phyloP scores from a whole-genome alignment of 2,797 vertebrate genomes.

The Sebastes miniatus region DNA sequence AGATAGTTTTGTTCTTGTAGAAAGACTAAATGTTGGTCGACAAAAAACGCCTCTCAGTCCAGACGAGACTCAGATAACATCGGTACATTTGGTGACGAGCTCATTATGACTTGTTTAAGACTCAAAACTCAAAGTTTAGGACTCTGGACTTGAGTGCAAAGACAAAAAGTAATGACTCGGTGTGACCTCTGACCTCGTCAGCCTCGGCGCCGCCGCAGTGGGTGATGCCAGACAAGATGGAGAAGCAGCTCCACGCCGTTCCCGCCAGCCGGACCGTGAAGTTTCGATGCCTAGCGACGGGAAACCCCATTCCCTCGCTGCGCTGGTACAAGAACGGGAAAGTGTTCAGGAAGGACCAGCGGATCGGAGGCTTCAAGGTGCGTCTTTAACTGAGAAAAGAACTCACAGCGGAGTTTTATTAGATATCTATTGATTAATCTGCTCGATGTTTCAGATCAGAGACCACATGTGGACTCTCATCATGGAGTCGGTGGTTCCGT shows the following conservation, averaged over 20 bases:
- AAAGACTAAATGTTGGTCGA: too few relatives aligned
- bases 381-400: background rate
- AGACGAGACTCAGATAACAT: too few relatives aligned
- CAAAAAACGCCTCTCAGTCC: too few relatives aligned
- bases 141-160: too few relatives aligned
- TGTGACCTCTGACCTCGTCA: conserved; percentile 36
- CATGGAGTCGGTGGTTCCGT: conserved; percentile 93
- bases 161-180: too few relatives aligned
- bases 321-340: conserved; percentile 92
- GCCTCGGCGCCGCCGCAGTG: conserved; percentile 85
- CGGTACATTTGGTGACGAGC: too few relatives aligned
- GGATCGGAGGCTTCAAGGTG: conserved; percentile 93
- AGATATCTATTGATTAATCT: too few relatives aligned
- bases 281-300: conserved; percentile 89
- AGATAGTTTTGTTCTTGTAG: too few relatives aligned
- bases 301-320: conserved; percentile 86
- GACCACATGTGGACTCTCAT: conserved; percentile 92
- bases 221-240: conserved; percentile 91
- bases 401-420: background rate
- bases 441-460: conserved; percentile 79
- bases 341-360: conserved; percentile 89
- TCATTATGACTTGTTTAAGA: too few relatives aligned
- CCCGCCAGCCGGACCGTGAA: conserved; percentile 88
- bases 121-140: too few relatives aligned
- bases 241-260: conserved; percentile 88